A percentile compares a stretch with the other conserved stretches of the same genome.
These are phyloP conservation scores for Contarinia nasturtii DNA, from an alignment of 1,140 invertebrate species.

Conservation along the genomic window DNA sequence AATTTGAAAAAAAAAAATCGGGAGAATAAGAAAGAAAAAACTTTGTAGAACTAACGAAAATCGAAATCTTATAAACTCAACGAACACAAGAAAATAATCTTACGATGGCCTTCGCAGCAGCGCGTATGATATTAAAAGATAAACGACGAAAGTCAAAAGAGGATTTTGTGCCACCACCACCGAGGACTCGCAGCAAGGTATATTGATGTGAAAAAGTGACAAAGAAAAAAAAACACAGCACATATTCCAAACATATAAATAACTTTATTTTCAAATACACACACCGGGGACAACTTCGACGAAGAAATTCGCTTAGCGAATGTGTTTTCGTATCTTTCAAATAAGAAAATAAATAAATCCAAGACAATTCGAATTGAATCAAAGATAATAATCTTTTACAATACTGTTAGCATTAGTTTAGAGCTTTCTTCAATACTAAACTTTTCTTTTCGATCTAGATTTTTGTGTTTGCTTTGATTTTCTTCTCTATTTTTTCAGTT, in stretches of 20 bases:
- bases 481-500: not conserved
- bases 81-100: too few species aligned
- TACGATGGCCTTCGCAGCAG: constrained; percentile 52
- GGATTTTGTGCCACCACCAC: constrained; percentile 36
- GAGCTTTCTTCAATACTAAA: not conserved
- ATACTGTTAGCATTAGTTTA: not conserved
- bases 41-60: too few species aligned
- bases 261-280: too few species aligned
- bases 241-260: constrained; percentile 25
- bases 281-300: too few species aligned
- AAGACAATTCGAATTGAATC: not conserved
- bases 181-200: constrained; percentile 63
- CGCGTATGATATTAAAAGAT: constrained; percentile 63
- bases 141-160: constrained; percentile 62
- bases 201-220: constrained; percentile 8
- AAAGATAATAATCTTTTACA: not conserved
- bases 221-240: constrained; percentile 16
- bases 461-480: not conserved
- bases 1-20: too few species aligned
- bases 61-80: too few species aligned
- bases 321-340: too few species aligned
- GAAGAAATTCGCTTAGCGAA: too few species aligned
- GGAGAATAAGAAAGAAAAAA: too few species aligned
- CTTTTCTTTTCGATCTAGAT: not conserved
- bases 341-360: too few species aligned